A percentile compares a stretch with the other conserved stretches of the same genome.
Evolutionary conservation across 2,113 vertebrate species (phyloP).

Genomic region (Recurvirostra avosetta): DNA sequence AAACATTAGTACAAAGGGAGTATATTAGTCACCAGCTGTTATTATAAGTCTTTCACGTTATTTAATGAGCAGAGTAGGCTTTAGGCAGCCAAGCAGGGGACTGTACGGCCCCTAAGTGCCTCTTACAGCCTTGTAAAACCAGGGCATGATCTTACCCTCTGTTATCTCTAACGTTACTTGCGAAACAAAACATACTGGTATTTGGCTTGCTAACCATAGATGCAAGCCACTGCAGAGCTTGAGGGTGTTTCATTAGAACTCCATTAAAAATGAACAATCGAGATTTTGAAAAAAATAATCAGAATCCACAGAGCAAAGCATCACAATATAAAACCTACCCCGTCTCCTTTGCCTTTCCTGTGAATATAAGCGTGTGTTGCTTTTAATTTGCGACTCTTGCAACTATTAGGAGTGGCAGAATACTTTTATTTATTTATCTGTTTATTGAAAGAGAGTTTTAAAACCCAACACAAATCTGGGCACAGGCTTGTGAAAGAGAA

Average conservation of each 20-base stretch:
- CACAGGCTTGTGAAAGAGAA: neutral
- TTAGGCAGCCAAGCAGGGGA: constrained; percentile 40
- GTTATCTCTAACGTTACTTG: constrained; percentile 45
- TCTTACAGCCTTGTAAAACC: constrained; percentile 55
- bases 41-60: constrained; percentile 32
- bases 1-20: constrained; percentile 49
- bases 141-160: neutral
- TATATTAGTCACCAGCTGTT: constrained; percentile 49
- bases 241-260: constrained; percentile 54
- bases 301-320: neutral
- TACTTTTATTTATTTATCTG: neutral
- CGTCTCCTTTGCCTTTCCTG: neutral
- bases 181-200: neutral
- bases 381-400: neutral
- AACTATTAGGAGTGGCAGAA: neutral
- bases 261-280: constrained; percentile 35
- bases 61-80: constrained; percentile 39
- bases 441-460: neutral
- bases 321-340: neutral
- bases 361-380: neutral
- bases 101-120: constrained; percentile 27
- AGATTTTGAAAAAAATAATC: neutral
- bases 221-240: constrained; percentile 6
- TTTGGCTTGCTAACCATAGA: neutral
- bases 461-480: neutral